A percentile compares a stretch with the other conserved stretches of the same genome.
Evolutionary conservation across 2,113 vertebrate species (phyloP).

Genomic region (Pantherophis guttatus): DNA sequence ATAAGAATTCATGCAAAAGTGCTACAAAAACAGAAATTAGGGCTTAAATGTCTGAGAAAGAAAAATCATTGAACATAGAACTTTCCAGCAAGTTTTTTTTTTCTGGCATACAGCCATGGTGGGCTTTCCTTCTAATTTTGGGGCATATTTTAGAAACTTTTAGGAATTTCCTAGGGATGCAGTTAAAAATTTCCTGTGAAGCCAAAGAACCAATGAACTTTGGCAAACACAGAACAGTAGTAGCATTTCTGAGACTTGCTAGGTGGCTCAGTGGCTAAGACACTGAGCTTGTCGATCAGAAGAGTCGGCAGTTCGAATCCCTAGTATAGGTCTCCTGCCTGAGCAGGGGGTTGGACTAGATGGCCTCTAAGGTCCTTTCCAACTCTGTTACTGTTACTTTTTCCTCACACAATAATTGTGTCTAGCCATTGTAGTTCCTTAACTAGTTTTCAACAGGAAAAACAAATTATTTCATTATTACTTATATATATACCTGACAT

Average conservation of each 20-base stretch:
- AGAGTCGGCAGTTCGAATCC: no score
- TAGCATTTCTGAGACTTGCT: slow-evolving; percentile 60
- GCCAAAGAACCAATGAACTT: fast-evolving
- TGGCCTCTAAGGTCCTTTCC: no score
- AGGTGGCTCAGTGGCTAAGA: no score
- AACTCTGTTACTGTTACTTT: background rate
- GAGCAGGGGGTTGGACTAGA: no score
- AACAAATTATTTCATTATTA: slow-evolving; percentile 59
- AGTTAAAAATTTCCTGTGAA: background rate
- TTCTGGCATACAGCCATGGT: background rate
- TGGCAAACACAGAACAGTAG: slow-evolving; percentile 46
- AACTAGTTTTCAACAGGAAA: slow-evolving; percentile 68
- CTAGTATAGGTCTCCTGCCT: no score
- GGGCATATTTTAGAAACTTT: background rate
- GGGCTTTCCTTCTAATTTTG: background rate
- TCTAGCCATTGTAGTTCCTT: slow-evolving; percentile 55
- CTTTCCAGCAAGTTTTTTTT: fast-evolving
- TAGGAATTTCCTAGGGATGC: background rate
- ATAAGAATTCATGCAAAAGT: background rate
- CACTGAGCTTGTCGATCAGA: no score
- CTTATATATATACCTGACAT: slow-evolving; percentile 64
- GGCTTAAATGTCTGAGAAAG: background rate
- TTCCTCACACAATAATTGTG: slow-evolving; percentile 60
- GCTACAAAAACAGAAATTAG: background rate
- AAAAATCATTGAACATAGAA: background rate